Evolutionary conservation across 2,888 invertebrate species (phyloP).

Genomic region (Cylindroiulus punctatus): DNA sequence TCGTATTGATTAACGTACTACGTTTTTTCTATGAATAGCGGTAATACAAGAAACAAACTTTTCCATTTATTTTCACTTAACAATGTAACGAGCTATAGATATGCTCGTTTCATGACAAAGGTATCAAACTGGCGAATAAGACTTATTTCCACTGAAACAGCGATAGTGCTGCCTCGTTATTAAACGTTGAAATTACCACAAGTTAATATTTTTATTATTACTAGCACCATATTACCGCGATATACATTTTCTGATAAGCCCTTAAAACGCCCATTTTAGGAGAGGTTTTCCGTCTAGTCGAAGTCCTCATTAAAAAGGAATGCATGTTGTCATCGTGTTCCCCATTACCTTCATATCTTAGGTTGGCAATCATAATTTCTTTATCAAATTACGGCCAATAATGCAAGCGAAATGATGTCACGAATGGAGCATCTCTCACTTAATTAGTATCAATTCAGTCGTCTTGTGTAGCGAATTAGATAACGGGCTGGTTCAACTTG

Average conservation of each 20-base stretch:
- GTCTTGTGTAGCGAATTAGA: not conserved
- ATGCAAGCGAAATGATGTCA: not conserved
- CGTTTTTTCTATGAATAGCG: too few species aligned
- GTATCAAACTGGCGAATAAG: too few species aligned
- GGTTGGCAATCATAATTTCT: slow-evolving; percentile 54
- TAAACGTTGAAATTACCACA: too few species aligned
- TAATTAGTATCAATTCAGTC: slow-evolving; percentile 52
- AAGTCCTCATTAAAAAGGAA: not conserved
- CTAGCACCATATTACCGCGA: too few species aligned
- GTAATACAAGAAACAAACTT: too few species aligned
- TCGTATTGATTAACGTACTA: not conserved
- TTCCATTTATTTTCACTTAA: too few species aligned
- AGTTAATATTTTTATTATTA: too few species aligned
- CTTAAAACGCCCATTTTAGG: not conserved
- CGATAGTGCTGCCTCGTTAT: too few species aligned
- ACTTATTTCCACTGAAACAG: too few species aligned
- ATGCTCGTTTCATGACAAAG: too few species aligned
- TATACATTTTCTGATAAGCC: too few species aligned
- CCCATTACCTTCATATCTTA: slow-evolving; percentile 10
- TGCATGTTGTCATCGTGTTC: slow-evolving; percentile 48
- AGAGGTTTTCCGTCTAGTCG: not conserved
- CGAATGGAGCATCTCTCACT: slow-evolving; percentile 42
- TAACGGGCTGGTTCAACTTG: slow-evolving; percentile 7
- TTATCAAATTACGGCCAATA: slow-evolving; percentile 53
- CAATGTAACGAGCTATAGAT: too few species aligned